Evolutionary conservation across 2,113 vertebrate species (phyloP).

Genomic region (Xenotilapia leptura): DNA sequence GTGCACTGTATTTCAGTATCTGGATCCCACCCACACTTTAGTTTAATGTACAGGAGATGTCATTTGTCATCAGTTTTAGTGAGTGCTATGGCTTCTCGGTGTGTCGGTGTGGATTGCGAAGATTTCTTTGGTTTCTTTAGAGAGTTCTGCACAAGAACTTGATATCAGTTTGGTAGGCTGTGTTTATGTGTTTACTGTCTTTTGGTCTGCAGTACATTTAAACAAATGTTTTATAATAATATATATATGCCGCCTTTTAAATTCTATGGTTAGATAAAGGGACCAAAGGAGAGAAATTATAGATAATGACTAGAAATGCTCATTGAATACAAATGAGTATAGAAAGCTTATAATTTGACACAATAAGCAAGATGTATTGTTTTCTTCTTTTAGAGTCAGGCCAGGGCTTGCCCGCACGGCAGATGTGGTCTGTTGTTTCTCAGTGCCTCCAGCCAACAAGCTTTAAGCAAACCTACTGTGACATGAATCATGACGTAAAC

Average conservation of each 20-base stretch:
- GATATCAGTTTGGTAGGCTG: not conserved
- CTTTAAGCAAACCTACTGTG: slow-evolving; percentile 68
- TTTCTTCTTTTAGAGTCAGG: not conserved
- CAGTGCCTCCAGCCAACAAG: slow-evolving; percentile 54
- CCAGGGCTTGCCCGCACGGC: not conserved
- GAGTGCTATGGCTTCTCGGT: not conserved
- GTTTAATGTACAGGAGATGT: not conserved
- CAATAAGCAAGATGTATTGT: not conserved
- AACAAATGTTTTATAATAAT: not conserved
- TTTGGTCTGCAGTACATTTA: not conserved
- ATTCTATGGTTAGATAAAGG: not conserved
- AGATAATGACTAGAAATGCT: not conserved
- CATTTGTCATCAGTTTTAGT: not conserved
- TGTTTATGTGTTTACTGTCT: not conserved
- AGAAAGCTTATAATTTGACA: not conserved
- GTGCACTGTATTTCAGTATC: not conserved
- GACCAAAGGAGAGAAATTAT: not conserved
- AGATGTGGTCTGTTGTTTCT: slow-evolving; percentile 1
- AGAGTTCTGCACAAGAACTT: not conserved
- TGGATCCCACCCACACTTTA: not conserved
- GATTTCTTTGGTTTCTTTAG: not conserved
- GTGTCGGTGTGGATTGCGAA: not conserved
- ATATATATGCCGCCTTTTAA: not conserved
- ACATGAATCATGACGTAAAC: slow-evolving; percentile 14
- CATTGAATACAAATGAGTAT: not conserved